Base-by-base conservation (phyloP, 2,888 invertebrate species). In the Neuroscelio doddi region DNA sequence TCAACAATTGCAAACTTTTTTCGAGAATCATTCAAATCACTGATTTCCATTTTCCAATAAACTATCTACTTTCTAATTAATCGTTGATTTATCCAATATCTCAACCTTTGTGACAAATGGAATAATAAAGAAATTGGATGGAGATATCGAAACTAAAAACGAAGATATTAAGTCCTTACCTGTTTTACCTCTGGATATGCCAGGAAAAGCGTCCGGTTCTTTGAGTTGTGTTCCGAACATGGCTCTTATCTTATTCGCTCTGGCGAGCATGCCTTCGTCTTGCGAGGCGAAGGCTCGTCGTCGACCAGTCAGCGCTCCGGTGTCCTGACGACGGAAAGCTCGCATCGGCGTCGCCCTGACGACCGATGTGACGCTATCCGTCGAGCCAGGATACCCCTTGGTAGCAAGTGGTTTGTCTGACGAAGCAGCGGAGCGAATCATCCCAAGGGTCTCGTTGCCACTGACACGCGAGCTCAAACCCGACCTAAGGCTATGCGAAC, bases 401-500 rank as follows among this genome's bases (percentile, higher is more conserved):
- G 57, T 36, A 50, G 55, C 50, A 53, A 64, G 50, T 45, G 70
- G 50, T 29, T 69, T 71, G 62, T 68, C 64, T 47, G 36, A 51
- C 30, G 62, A 61, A 44, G 68, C 69, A 64, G 59, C 62, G 59
- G 72, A 58, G 62, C 70, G 73, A 61, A 70, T 70, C 63, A 66
- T 50, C 56, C 62, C 59, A 50, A 64, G 59, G 45, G 74, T 73
- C 52, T 77, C 75, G 71, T 70, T 74, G 55, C 27, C 55, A 49
- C 52, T 47, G 62, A 75, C 68, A 56, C 74, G 77, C 59, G 77
- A 71, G 66, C 74, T 74, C 68, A 83, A 70, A 41, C 83, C 82
- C 38, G 83, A 80, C 50, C 82, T 80, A 57, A 89, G 85, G 73
- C 92, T 92, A 83, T 93, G 92, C 82, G 92, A 90, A 55, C 93